Evolutionary conservation across 1,140 invertebrate genomes (phyloP), one percentile per base, ranked within the genome.

Genomic region (Diachasma alloeum): DNA sequence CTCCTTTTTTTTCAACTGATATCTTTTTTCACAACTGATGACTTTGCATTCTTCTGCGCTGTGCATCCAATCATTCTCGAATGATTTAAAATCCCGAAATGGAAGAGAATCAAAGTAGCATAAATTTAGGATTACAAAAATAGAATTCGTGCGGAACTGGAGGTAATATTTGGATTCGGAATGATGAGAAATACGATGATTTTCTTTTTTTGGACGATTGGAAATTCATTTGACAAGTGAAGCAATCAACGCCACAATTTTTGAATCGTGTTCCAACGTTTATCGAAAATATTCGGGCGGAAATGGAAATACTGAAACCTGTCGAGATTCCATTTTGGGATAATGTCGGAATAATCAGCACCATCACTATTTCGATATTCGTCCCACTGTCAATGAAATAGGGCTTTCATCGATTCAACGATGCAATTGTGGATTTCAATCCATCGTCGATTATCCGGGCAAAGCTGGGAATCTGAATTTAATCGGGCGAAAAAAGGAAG

Each of bases 271-370:
- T 9, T 19, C 15, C n/a, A 19, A 6, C n/a, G n/a, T 2, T 17
- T 53, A 53, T 17, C 15, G n/a, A 53, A 53, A 53, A 53, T 53
- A 17, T 19, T 19, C 48, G 11, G 0, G 8, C 19, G 48, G 48
- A 56, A 63, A 63, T 63, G 59, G 24, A 31, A 63, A 63, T 63
- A 26, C 13, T 24, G 48, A 53, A 63, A 10, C 36, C 72, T 42
- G 42, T 56, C 72, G 72, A 74, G 72, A 68, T 74, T 74, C 63
- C 59, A 74, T 74, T 74, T 74, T 46, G 59, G 73, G 73, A 74
- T 74, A 74, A 74, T 74, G 63, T 74, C 72, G 26, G 63, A 11
- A 56, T 72, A 17, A 11, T 13, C 71, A 48, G 36, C 48, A 56
- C 72, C 5, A 19, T 17, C 10, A 70, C 68, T 11, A 42, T 39